Percentiles rank a stretch among this genome's conserved stretches.
Evolutionary conservation across 2,797 vertebrate genomes (phyloP).

Genomic region (Siniperca scherzeri): DNA sequence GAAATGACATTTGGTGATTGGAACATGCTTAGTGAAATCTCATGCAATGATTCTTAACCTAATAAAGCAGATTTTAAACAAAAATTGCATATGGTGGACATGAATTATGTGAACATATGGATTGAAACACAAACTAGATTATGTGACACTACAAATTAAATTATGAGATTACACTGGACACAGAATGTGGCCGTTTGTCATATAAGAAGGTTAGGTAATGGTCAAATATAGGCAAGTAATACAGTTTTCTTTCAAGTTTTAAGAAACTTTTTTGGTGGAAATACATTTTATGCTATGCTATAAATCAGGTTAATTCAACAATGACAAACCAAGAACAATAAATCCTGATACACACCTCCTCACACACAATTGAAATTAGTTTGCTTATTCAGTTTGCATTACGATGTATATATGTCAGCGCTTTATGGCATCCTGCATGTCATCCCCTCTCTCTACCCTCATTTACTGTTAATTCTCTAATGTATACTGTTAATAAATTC

Average conservation of each 20-base stretch:
- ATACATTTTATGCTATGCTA: background rate
- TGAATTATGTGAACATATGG: constrained; percentile 25
- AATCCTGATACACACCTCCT: background rate
- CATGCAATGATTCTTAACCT: background rate
- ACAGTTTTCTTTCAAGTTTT: background rate
- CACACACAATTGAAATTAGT: background rate
- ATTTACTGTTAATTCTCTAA: background rate
- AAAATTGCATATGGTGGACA: constrained; percentile 2
- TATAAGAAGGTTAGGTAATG: background rate
- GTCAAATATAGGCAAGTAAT: background rate
- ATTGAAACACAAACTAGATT: constrained; percentile 10
- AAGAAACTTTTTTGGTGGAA: no score
- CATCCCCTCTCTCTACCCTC: background rate
- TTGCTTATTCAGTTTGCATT: background rate
- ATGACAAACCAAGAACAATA: background rate
- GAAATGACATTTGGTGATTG: background rate
- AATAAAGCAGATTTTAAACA: background rate
- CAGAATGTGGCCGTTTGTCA: background rate
- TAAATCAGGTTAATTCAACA: background rate
- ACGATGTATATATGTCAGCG: no score
- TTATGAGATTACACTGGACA: constrained; percentile 18
- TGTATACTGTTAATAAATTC: background rate
- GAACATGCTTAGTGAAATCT: background rate
- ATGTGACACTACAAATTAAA: constrained; percentile 15
- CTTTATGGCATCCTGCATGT: background rate